phyloP scores from a whole-genome alignment of 2,888 invertebrate species.

The Mimachlamys varia region DNA sequence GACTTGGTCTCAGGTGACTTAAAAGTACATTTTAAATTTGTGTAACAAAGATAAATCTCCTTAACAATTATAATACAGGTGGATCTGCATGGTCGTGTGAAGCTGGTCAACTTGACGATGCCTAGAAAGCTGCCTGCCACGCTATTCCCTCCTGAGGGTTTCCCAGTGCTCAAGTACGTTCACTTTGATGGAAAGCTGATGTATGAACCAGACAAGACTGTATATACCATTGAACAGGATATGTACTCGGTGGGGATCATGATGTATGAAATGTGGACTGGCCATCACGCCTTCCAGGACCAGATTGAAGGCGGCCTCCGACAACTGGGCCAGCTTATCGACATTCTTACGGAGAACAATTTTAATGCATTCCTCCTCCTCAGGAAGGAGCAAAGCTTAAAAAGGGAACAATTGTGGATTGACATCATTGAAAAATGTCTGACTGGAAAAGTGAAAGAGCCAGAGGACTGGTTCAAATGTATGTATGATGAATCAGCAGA shows the following conservation, averaged over 20 bases:
- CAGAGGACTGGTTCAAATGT: neutral
- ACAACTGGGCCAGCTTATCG: neutral
- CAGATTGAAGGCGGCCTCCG: conserved; percentile 13
- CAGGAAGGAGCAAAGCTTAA: neutral
- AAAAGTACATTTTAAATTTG: too few relatives aligned
- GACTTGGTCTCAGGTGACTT: too few relatives aligned
- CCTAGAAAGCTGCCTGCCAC: conserved; percentile 42
- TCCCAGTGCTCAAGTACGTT: conserved; percentile 37
- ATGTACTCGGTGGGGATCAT: conserved; percentile 70
- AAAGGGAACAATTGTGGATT: neutral
- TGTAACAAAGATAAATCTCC: too few relatives aligned
- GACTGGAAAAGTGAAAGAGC: neutral
- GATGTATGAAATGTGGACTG: conserved; percentile 70
- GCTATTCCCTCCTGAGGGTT: conserved; percentile 30
- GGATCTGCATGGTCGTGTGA: conserved; percentile 54
- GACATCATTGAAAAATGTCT: neutral
- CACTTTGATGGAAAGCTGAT: conserved; percentile 44
- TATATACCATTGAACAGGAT: conserved; percentile 55
- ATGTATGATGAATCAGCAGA: neutral
- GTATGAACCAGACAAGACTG: conserved; percentile 11
- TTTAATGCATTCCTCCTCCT: neutral
- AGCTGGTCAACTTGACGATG: conserved; percentile 65
- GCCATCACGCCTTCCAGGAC: conserved; percentile 45
- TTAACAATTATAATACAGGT: conserved; percentile 54
- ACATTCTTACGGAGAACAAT: neutral